Base-by-base conservation (phyloP, 2,888 invertebrate genomes). In the Achlya flavicornis region DNA sequence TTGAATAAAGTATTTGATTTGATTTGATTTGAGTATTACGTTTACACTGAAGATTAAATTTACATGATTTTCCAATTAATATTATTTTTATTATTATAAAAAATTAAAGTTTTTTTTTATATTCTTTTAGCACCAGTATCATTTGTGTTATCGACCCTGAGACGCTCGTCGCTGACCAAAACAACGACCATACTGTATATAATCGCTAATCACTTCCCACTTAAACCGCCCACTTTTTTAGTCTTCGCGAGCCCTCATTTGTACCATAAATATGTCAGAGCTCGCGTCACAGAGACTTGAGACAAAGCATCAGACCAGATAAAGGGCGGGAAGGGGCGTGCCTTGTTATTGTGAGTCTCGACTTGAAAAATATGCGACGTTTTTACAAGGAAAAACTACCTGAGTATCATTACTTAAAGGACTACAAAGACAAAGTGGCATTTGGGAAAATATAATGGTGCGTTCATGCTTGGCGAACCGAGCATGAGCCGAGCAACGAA, bases 261-360 rank as follows among this genome's bases (percentile, higher is more conserved):
- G 19, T 60, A 60, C 11, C 60, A 60, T 60, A 60, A 60, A 60
- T 60, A 60, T 60, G 60, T 41, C 60, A 60, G 38, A 16, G 60
- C 38, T 60, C 60, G 60, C 43, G 60, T 38, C 60, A 41, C 60
- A 43, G 60, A 41, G 60, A 19, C 38, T 41, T 43, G 60, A 38
- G 60, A 60, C 41, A 60, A 38, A 43, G 35, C 60, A 6, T 41
- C 60, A 38, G n/a, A 38, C 41, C 41, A 60, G 60, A 58, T 35
- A 58, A 35, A 53, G 53, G 19, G 53, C 53, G 19, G 7, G 19
- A 58, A 35, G 19, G 53, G 19, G 53, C 53, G 19, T 7, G 19
- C 48, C 16, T 48, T 48, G 16, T 48, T 48, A 48, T 16, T 48
- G 46, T 46, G n/a, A 11, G 4, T 4, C 46, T 48, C 16, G 48